phyloP scores from a whole-genome alignment of 92 coral and sea anemone species.

The Siderastrea siderea region DNA sequence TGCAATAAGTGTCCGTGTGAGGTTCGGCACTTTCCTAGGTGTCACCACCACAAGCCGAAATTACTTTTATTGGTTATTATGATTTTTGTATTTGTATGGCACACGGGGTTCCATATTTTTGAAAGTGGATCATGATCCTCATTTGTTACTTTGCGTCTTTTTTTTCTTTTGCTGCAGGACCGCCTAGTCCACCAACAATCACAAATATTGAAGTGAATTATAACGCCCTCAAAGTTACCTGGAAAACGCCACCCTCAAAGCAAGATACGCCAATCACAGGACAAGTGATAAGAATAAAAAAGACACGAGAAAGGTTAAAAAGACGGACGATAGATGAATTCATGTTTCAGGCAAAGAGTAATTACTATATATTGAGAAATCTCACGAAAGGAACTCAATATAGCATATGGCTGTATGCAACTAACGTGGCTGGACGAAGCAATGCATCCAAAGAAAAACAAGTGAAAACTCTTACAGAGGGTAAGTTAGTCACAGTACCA shows the following conservation, averaged over 20 bases:
- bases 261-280: slow-evolving; percentile 37
- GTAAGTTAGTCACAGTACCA: background rate
- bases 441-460: slow-evolving; percentile 5
- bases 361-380: slow-evolving; percentile 15
- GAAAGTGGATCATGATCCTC: background rate
- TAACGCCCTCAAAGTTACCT: slow-evolving; percentile 25
- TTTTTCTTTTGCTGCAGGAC: background rate
- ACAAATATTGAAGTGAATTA: background rate
- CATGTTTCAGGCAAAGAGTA: background rate
- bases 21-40: too few species aligned
- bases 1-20: too few species aligned
- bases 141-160: background rate
- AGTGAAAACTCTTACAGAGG: slow-evolving; percentile 5
- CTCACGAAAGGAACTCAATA: slow-evolving; percentile 2
- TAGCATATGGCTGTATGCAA: slow-evolving; percentile 16
- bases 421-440: slow-evolving; percentile 38
- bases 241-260: slow-evolving; percentile 11
- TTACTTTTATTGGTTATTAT: too few species aligned
- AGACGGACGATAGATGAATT: background rate
- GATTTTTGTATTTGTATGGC: too few species aligned
- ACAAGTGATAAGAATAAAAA: background rate
- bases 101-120: too few species aligned
- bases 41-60: too few species aligned
- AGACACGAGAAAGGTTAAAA: background rate
- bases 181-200: slow-evolving; percentile 25